A percentile compares a stretch with the other conserved stretches of the same genome.
Evolutionary conservation across 2,113 vertebrate genomes (phyloP).

Genomic region (Sinocyclocheilus grahami): DNA sequence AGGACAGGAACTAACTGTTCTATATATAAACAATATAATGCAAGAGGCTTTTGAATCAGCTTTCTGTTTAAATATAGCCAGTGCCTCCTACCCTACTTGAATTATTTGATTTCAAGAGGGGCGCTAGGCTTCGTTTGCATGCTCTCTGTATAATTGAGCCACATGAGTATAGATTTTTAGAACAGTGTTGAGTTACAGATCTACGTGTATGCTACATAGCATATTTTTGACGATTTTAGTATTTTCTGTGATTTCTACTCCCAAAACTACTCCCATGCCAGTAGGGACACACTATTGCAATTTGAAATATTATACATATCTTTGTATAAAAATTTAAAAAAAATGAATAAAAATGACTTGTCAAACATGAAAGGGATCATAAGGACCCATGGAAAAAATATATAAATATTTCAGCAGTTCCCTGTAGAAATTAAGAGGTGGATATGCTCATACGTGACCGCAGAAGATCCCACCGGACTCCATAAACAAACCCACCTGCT

Average conservation of each 20-base stretch:
- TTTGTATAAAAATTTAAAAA: background rate
- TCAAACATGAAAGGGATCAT: slow-evolving; percentile 16
- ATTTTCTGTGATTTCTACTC: slow-evolving; percentile 52
- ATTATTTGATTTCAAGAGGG: slow-evolving; percentile 39
- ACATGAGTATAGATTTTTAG: slow-evolving; percentile 55
- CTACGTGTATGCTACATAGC: slow-evolving; percentile 48
- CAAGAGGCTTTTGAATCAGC: slow-evolving; percentile 1
- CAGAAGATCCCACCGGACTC: slow-evolving; percentile 60
- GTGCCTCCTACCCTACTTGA: slow-evolving; percentile 9
- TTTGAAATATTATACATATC: background rate
- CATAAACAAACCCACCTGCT: slow-evolving; percentile 62
- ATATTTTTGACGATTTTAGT: background rate
- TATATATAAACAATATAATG: background rate
- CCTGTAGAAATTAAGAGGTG: slow-evolving; percentile 61
- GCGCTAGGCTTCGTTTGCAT: slow-evolving; percentile 52
- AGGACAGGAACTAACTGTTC: background rate
- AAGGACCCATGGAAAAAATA: slow-evolving; percentile 36
- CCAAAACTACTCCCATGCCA: slow-evolving; percentile 43
- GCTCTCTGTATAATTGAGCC: slow-evolving; percentile 61
- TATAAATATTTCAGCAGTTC: slow-evolving; percentile 34
- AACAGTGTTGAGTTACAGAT: slow-evolving; percentile 43
- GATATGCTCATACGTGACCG: slow-evolving; percentile 56
- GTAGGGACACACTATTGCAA: slow-evolving; percentile 33
- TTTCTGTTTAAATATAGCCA: slow-evolving; percentile 10
- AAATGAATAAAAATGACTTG: slow-evolving; percentile 1